phyloP scores from a whole-genome alignment of 2,797 vertebrate species.

The Micrastur ruficollis region DNA sequence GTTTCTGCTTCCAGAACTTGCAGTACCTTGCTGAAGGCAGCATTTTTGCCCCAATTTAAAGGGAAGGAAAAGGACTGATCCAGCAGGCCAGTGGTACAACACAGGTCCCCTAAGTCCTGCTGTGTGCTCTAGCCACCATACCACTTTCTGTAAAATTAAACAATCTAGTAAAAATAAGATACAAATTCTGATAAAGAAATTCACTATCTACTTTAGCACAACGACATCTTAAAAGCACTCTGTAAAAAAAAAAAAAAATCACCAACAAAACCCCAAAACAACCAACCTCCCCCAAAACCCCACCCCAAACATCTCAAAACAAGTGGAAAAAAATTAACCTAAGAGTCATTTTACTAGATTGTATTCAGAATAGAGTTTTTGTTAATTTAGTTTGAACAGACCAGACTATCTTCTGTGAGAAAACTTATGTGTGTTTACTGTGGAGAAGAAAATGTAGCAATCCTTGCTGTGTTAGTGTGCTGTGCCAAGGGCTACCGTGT shows the following conservation, averaged over 20 bases:
- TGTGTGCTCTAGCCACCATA: not conserved
- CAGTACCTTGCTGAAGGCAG: not conserved
- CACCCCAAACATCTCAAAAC: not conserved
- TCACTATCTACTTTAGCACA: not conserved
- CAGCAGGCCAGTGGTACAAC: not conserved
- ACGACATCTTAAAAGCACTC: not conserved
- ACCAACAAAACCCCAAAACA: not conserved
- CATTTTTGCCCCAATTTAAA: not conserved
- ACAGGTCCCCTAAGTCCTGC: not conserved
- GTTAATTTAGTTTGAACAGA: not conserved
- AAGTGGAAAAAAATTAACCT: not conserved
- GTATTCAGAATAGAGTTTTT: not conserved
- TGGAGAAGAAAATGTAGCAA: not conserved
- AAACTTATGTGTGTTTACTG: not conserved
- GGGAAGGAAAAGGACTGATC: not conserved
- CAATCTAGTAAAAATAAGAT: not conserved
- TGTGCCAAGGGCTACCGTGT: accelerated
- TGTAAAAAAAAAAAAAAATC: not conserved
- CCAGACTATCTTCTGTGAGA: not conserved
- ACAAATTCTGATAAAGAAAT: not conserved
- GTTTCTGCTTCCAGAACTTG: not conserved
- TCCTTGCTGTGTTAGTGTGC: too few relatives aligned
- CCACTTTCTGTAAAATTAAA: not conserved
- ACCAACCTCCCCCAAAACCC: not conserved
- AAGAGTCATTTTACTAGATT: not conserved